Evolutionary conservation across 2,888 invertebrate genomes (phyloP).

Genomic region (Torymus texanus): DNA sequence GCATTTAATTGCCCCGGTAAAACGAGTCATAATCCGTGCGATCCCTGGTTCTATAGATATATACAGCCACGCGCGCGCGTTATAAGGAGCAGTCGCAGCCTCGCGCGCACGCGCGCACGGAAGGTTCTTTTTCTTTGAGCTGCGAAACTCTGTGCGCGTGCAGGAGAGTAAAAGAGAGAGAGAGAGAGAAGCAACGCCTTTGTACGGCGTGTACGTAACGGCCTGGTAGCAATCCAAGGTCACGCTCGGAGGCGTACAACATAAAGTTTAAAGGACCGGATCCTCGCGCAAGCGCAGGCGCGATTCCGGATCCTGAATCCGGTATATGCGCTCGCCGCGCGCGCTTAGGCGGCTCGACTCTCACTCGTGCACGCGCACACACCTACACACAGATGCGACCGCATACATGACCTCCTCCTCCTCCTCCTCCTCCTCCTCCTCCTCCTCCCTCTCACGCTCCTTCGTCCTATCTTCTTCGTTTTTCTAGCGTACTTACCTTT

Average conservation of each 20-base stretch:
- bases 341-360: too few relatives aligned
- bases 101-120: too few relatives aligned
- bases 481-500: neutral
- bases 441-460: neutral
- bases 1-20: conserved; percentile 44
- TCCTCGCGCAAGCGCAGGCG: conserved; percentile 36
- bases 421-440: neutral
- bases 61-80: too few relatives aligned
- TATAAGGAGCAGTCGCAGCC: too few relatives aligned
- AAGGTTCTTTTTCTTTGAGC: conserved; percentile 7
- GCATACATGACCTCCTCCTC: conserved; percentile 3
- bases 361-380: neutral
- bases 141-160: neutral
- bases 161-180: neutral
- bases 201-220: conserved; percentile 26
- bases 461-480: conserved; percentile 5
- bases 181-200: conserved; percentile 42
- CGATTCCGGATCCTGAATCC: conserved; percentile 57
- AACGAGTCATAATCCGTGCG: conserved; percentile 42
- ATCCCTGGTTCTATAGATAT: neutral
- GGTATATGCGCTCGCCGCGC: conserved; percentile 53
- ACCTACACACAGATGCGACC: neutral
- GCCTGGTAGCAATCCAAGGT: conserved; percentile 41
- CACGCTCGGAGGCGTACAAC: conserved; percentile 34
- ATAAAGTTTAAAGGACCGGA: conserved; percentile 56